Conservation (phyloP, 2,888 invertebrate genomes). For the Epicampocera succincta region DNA sequence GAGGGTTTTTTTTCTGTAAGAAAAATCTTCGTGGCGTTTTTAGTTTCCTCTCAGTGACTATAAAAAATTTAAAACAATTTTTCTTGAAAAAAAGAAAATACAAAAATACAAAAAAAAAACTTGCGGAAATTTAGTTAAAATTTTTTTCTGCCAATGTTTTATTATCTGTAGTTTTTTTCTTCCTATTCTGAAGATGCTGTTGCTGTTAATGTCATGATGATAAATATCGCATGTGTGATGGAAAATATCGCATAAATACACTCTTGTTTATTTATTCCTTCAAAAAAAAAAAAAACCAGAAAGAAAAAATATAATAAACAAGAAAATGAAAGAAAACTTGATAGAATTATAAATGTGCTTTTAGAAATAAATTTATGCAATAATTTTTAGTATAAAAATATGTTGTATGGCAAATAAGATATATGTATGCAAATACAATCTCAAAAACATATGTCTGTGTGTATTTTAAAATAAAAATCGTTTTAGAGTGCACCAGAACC, state of each 20-base stretch:
- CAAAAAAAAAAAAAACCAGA: conserved; percentile 1
- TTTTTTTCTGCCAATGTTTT: conserved; percentile 24
- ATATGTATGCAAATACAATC: no score
- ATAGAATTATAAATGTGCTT: conserved; percentile 9
- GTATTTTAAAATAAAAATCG: no score
- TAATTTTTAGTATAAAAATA: background rate
- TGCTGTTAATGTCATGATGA: conserved; percentile 54
- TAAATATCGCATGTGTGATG: conserved; percentile 53
- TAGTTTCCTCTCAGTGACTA: conserved; percentile 26
- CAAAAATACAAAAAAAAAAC: conserved; percentile 18
- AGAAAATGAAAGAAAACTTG: background rate
- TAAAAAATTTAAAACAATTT: conserved; percentile 51
- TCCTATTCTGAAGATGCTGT: background rate
- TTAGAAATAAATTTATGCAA: conserved; percentile 33
- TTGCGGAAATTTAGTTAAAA: conserved; percentile 59
- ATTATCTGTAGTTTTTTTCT: conserved; percentile 17
- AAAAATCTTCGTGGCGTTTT: conserved; percentile 27
- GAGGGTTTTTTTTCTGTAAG: background rate
- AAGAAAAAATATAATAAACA: no score
- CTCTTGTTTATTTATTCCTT: conserved; percentile 5
- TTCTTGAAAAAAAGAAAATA: conserved; percentile 20
- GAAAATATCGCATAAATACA: conserved; percentile 54
- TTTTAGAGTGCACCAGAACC: no score
- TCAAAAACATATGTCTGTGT: no score
- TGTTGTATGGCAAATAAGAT: background rate